Evolutionary conservation across 2,888 invertebrate genomes (phyloP).

Genomic region (Diaprepes abbreviatus): DNA sequence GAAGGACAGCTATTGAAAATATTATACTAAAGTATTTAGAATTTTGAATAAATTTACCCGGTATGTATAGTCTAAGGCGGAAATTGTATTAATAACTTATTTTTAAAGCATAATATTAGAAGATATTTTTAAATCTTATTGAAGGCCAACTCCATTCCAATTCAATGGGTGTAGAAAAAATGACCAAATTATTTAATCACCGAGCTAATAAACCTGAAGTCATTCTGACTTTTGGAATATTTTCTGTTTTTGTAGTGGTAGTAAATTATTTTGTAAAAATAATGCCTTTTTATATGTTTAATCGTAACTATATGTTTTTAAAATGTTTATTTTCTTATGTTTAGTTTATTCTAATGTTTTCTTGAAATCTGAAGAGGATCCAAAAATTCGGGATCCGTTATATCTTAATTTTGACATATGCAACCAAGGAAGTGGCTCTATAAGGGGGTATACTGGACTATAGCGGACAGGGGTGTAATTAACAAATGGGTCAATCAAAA

Average conservation of each 20-base stretch:
- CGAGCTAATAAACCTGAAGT: background rate
- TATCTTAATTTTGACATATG: too few species aligned
- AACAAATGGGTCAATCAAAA: too few species aligned
- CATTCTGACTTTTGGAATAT: background rate
- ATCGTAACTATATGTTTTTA: too few species aligned
- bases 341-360: too few species aligned
- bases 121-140: constrained; percentile 32
- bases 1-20: background rate
- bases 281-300: too few species aligned
- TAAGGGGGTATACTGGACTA: too few species aligned
- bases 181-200: background rate
- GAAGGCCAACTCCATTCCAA: constrained; percentile 38
- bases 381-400: too few species aligned
- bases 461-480: too few species aligned
- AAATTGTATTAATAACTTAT: constrained; percentile 26
- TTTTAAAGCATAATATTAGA: constrained; percentile 30
- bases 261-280: too few species aligned
- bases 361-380: too few species aligned
- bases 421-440: too few species aligned
- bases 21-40: constrained; percentile 3
- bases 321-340: too few species aligned
- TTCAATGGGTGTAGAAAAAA: constrained; percentile 4
- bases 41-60: constrained; percentile 14
- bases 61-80: constrained; percentile 8
- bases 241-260: background rate